These are phyloP conservation scores for Ophioderma brevispina DNA, from an alignment of 35 echinoderm and acorn worm species.

Conservation along the genomic window DNA sequence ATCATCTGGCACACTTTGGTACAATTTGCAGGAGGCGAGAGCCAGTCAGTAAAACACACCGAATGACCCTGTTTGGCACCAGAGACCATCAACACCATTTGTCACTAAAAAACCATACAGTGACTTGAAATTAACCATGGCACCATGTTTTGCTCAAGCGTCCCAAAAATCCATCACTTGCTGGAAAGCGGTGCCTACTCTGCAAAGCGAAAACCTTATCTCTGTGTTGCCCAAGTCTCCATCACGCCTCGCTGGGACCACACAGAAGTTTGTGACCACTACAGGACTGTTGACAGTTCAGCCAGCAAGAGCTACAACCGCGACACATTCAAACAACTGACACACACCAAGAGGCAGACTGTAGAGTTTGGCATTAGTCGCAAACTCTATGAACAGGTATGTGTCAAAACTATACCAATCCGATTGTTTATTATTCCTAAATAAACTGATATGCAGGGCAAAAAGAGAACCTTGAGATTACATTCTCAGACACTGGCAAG, in stretches of 20 bases:
- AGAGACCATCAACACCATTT: not conserved
- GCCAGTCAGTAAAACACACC: not conserved
- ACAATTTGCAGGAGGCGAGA: not conserved
- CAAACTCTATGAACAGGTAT: conserved; percentile 45
- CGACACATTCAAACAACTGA: not conserved
- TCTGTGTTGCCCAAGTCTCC: not conserved
- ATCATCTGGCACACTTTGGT: not conserved
- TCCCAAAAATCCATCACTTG: not conserved
- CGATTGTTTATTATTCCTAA: not conserved
- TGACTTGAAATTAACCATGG: not conserved
- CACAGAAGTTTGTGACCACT: not conserved
- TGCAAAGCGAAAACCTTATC: not conserved
- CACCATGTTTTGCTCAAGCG: not conserved
- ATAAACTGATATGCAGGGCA: not conserved
- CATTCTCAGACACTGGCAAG: not conserved
- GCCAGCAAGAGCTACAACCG: not conserved
- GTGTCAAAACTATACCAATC: too few relatives aligned
- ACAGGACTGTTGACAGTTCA: not conserved
- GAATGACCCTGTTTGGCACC: not conserved
- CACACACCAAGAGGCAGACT: not conserved
- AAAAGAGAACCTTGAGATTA: not conserved
- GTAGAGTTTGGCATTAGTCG: conserved; percentile 44
- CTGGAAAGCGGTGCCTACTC: not conserved
- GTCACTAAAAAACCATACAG: not conserved
- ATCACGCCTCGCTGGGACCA: not conserved